Percentiles rank a stretch among this genome's conserved stretches.
Evolutionary conservation across 1,140 invertebrate genomes (phyloP).

Genomic region (Zeugodacus cucurbitae): DNA sequence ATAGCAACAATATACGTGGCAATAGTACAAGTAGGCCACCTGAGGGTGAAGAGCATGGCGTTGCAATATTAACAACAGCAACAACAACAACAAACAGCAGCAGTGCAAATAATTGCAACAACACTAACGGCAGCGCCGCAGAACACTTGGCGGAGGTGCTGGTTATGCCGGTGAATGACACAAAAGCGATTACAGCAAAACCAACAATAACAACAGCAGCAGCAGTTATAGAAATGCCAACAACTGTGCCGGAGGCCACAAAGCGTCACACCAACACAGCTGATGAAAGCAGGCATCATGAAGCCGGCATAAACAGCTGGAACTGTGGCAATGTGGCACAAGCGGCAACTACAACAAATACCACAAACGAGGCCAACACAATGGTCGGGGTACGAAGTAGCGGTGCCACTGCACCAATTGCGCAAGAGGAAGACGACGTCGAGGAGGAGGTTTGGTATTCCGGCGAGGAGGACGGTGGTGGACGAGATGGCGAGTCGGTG

Average conservation of each 20-base stretch:
- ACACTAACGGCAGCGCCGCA: neutral
- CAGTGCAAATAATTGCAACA: neutral
- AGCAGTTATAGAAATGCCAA: neutral
- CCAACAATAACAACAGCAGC: conserved; percentile 44
- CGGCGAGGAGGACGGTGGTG: conserved; percentile 2
- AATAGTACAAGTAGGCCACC: conserved; percentile 35
- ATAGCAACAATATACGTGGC: conserved; percentile 27
- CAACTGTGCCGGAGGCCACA: neutral
- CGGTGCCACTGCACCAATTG: conserved; percentile 55
- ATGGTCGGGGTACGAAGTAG: neutral
- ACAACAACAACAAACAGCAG: neutral
- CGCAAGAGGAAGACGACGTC: conserved; percentile 55
- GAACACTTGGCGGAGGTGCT: conserved; percentile 59
- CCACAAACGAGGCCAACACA: conserved; percentile 24
- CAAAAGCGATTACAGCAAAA: conserved; percentile 53
- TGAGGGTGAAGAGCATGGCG: conserved; percentile 46
- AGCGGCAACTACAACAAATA: neutral
- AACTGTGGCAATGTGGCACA: neutral
- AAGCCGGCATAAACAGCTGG: neutral
- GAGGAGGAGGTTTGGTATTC: conserved; percentile 17
- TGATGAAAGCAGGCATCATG: neutral
- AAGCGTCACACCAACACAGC: neutral
- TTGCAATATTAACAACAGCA: neutral
- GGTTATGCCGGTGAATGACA: conserved; percentile 58
- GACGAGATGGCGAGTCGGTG: neutral